Percentiles rank a stretch among this genome's conserved stretches.
Evolutionary conservation across 2,888 invertebrate genomes (phyloP).

Genomic region (Mesorhabditis belari): DNA sequence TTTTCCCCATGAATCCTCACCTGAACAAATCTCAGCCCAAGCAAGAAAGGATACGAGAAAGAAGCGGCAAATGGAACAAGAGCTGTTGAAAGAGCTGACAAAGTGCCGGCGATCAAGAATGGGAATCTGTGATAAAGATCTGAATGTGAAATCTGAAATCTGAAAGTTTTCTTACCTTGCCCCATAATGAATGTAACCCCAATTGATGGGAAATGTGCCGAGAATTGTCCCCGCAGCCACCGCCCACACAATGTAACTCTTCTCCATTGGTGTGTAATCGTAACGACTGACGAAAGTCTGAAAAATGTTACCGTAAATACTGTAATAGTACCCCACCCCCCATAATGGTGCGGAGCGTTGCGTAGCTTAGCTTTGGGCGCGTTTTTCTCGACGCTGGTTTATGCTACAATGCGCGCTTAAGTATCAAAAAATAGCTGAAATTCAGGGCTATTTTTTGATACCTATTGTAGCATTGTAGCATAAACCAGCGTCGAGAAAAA

Average conservation of each 20-base stretch:
- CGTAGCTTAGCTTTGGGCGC: too few species aligned
- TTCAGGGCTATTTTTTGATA: too few species aligned
- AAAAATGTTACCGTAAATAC: conserved; percentile 4
- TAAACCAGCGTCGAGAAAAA: too few species aligned
- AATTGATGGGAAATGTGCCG: conserved; percentile 39
- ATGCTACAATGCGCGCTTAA: too few species aligned
- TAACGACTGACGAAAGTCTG: conserved; percentile 18
- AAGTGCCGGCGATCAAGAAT: conserved; percentile 26
- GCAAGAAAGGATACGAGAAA: conserved; percentile 9
- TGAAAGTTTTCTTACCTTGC: conserved; percentile 19
- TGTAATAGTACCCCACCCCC: too few species aligned
- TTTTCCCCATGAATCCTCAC: conserved; percentile 1
- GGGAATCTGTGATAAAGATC: conserved; percentile 12
- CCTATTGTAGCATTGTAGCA: too few species aligned
- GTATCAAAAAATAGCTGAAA: too few species aligned
- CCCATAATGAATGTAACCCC: conserved; percentile 31
- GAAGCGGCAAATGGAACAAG: conserved; percentile 23
- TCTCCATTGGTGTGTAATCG: conserved; percentile 30
- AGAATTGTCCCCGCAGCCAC: conserved; percentile 37
- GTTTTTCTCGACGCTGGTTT: too few species aligned
- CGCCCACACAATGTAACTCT: conserved; percentile 34
- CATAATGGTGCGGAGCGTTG: too few species aligned
- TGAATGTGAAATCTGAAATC: not conserved
- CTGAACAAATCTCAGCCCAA: conserved; percentile 25
- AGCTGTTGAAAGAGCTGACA: conserved; percentile 22